Evolutionary conservation across 2,113 vertebrate species (phyloP), one percentile per base, ranked within the genome.

Genomic region (Myxocyprinus asiaticus): DNA sequence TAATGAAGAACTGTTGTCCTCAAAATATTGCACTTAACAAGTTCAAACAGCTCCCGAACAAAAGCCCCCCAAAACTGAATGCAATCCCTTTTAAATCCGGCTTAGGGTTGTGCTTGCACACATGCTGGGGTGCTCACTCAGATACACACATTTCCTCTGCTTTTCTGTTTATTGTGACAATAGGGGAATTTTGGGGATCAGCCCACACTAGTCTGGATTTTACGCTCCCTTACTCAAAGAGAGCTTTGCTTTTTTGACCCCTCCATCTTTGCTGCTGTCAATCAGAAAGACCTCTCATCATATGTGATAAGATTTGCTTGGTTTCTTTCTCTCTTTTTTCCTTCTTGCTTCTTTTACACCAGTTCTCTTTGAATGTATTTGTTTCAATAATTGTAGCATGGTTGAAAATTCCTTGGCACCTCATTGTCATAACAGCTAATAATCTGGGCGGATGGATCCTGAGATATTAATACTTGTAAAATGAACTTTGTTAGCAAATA

Each of bases 111-210:
- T 81, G 76, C 78, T 68, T 75, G 61, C 77, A 83, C 33, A 65
- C 84, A 83, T 43, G 5, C 78, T 55, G 75, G 43, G n/a, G 48
- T 64, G 78, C 22, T 43, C 67, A 44, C 50, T 82, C 78, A 78
- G 63, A 76, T 67, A 81, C 78, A 56, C 74, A 73, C 45, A 78
- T 72, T 83, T 82, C 77, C 81, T 83, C 71, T 74, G 72, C 81
- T 76, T 67, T 82, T 79, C 79, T 83, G 78, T 84, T 84, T 86
- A 70, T 86, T 83, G 83, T 86, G 83, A 83, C 81, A 86, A 86
- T 83, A 85, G 81, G 55, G 51, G 81, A 79, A 85, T 86, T 85
- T 76, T 69, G 15, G 62, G 81, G 76, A 79, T 83, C 83, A 81
- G 43, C 51, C 47, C 63, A 44, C 76, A 81, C 79, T 83, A 66